These are phyloP conservation scores for Bufotes viridis DNA, from an alignment of 2,797 vertebrate genomes.

Conservation along the genomic window DNA sequence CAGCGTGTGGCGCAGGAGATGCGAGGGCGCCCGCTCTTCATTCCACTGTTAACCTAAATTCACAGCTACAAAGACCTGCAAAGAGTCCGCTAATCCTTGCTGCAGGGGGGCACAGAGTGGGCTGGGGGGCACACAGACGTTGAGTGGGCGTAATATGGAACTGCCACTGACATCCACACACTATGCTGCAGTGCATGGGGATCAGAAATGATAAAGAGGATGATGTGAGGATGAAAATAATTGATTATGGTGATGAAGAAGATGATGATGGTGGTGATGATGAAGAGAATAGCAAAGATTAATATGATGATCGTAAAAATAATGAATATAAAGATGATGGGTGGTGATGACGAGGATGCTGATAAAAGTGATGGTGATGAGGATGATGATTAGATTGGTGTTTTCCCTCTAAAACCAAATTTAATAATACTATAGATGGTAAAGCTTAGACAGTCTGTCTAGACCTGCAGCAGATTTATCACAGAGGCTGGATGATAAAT, in stretches of 20 bases:
- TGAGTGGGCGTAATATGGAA: neutral
- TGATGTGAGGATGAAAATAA: neutral
- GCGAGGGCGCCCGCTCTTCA: constrained; percentile 34
- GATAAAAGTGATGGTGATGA: neutral
- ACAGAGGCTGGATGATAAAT: too few relatives aligned
- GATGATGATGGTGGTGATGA: neutral
- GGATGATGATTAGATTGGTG: neutral
- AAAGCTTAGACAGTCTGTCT: too few relatives aligned
- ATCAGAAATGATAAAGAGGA: neutral
- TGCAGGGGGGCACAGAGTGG: constrained; percentile 25
- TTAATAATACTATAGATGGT: too few relatives aligned
- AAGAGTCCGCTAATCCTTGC: constrained; percentile 16
- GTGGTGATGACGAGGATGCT: neutral
- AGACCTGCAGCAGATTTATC: too few relatives aligned
- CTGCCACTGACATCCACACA: neutral
- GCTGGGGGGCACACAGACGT: neutral
- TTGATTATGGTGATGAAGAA: neutral
- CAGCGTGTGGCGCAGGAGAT: constrained; percentile 40
- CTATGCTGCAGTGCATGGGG: neutral
- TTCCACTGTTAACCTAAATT: constrained; percentile 54
- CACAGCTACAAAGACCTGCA: constrained; percentile 41
- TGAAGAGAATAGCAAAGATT: neutral
- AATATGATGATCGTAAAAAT: neutral
- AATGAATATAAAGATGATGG: neutral
- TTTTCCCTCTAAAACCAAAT: too few relatives aligned